A percentile compares a stretch with the other conserved stretches of the same genome.
Evolutionary conservation across 2,888 invertebrate genomes (phyloP).

Genomic region (Erebia palarica): DNA sequence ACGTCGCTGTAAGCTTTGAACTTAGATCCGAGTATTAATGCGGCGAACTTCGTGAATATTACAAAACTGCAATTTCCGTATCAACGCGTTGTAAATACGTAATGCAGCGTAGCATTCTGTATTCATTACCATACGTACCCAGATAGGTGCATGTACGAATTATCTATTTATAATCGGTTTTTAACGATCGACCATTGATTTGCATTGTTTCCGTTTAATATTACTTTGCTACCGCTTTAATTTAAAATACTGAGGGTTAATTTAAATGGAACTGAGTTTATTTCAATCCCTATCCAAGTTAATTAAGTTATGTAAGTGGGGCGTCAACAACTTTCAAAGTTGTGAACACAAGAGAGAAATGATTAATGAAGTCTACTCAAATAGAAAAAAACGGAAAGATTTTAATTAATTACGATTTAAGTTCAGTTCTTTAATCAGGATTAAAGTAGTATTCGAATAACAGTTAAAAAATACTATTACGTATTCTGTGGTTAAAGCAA

Average conservation of each 20-base stretch:
- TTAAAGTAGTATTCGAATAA: too few species aligned
- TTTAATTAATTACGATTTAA: too few species aligned
- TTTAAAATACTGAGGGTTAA: background rate
- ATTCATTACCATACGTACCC: constrained; percentile 47
- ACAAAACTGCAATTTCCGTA: constrained; percentile 81
- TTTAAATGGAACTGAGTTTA: too few species aligned
- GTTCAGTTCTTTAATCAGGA: too few species aligned
- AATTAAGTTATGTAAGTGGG: too few species aligned
- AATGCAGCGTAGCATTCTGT: constrained; percentile 56
- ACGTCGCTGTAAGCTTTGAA: constrained; percentile 38
- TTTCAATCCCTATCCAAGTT: too few species aligned
- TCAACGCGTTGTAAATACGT: constrained; percentile 72
- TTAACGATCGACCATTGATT: background rate
- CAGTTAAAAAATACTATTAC: too few species aligned
- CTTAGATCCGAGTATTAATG: constrained; percentile 43
- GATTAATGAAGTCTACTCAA: too few species aligned
- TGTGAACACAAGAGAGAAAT: too few species aligned
- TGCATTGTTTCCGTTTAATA: background rate
- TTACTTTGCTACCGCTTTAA: background rate
- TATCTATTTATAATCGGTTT: constrained; percentile 13
- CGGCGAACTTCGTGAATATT: constrained; percentile 69
- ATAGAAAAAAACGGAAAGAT: too few species aligned
- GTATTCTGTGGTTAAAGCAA: too few species aligned
- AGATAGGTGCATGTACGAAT: constrained; percentile 12
- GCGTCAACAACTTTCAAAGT: too few species aligned